These are phyloP conservation scores for Cinclus cinclus DNA, from an alignment of 2,113 vertebrate genomes.

Conservation along the genomic window DNA sequence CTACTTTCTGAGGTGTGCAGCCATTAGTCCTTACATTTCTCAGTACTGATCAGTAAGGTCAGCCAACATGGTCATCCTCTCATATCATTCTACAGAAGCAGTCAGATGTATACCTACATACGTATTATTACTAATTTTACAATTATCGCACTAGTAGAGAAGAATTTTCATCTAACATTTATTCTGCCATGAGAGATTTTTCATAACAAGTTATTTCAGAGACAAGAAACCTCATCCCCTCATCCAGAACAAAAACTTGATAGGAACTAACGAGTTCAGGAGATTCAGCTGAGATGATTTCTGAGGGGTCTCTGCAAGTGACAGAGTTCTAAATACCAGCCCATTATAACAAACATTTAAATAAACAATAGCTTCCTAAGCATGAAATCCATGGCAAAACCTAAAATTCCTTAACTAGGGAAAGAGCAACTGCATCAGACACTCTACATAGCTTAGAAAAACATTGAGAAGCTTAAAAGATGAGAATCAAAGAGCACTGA, in stretches of 20 bases:
- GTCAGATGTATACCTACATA: neutral
- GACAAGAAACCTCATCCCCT: neutral
- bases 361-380: neutral
- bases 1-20: neutral
- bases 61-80: neutral
- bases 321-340: neutral
- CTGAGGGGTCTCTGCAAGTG: neutral
- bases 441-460: neutral
- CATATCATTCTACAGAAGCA: neutral
- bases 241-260: neutral
- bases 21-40: neutral
- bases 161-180: neutral
- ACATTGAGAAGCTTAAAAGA: neutral
- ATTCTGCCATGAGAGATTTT: neutral
- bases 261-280: neutral
- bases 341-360: neutral
- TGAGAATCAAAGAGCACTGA: neutral
- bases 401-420: neutral
- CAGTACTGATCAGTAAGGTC: neutral
- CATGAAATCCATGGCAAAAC: neutral
- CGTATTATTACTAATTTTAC: neutral
- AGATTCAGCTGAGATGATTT: neutral
- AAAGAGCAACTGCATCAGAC: neutral
- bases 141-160: neutral
- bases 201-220: neutral